Evolutionary conservation across 2,113 vertebrate species (phyloP).

Genomic region (Lepisosteus osseus): DNA sequence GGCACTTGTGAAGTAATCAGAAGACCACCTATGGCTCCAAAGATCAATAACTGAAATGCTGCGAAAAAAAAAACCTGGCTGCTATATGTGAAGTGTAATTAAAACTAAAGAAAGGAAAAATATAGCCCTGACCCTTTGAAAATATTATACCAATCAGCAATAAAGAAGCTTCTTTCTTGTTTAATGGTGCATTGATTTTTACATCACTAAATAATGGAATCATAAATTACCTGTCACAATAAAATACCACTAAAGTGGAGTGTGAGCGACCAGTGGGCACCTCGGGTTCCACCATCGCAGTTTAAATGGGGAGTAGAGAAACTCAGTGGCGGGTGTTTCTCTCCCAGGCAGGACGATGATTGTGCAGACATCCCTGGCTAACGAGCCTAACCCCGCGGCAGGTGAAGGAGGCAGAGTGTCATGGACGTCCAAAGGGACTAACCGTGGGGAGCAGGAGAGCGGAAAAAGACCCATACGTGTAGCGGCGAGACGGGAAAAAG

Average conservation of each 20-base stretch:
- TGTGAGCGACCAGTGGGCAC: not conserved
- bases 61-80: not conserved
- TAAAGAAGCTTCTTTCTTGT: conserved; percentile 34
- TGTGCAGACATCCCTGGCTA: too few species aligned
- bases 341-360: too few species aligned
- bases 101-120: conserved; percentile 5
- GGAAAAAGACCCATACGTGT: too few species aligned
- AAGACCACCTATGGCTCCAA: not conserved
- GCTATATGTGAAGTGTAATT: conserved; percentile 5
- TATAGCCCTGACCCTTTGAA: not conserved
- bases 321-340: not conserved
- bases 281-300: not conserved
- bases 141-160: conserved; percentile 12
- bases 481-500: too few species aligned
- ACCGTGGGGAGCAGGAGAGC: too few species aligned
- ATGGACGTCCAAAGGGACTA: too few species aligned
- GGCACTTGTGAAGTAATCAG: too few species aligned
- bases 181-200: conserved; percentile 60
- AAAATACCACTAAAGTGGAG: conserved; percentile 14
- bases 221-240: conserved; percentile 31
- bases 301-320: not conserved
- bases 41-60: not conserved
- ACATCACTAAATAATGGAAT: conserved; percentile 57
- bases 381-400: too few species aligned
- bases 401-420: too few species aligned